A percentile compares a stretch with the other conserved stretches of the same genome.
These are phyloP conservation scores for Microchirus variegatus DNA, from an alignment of 2,797 vertebrate genomes.

Conservation along the genomic window DNA sequence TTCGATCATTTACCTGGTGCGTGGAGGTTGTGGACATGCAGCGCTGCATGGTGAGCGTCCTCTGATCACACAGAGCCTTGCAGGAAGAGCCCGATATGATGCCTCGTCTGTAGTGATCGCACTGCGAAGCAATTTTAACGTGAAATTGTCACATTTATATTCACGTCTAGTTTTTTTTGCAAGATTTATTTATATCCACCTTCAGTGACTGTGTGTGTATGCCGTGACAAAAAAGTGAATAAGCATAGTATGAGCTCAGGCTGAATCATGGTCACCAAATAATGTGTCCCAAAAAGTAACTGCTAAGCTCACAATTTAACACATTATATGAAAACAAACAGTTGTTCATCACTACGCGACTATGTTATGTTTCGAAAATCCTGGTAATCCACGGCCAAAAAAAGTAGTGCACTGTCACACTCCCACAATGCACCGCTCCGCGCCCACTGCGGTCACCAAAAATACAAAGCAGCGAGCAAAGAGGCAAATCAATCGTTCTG, in stretches of 20 bases:
- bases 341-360: neutral
- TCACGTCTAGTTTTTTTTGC: neutral
- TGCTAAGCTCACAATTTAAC: neutral
- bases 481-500: neutral
- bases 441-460: neutral
- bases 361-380: neutral
- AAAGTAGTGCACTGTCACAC: neutral
- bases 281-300: neutral
- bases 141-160: neutral
- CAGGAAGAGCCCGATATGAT: constrained; percentile 95
- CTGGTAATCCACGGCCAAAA: neutral
- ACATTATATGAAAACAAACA: neutral
- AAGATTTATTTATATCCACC: neutral
- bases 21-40: constrained; percentile 92
- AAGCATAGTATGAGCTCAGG: neutral
- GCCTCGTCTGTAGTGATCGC: constrained; percentile 94
- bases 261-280: neutral
- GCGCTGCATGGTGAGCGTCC: constrained; percentile 84
- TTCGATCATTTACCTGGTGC: constrained; percentile 82
- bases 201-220: neutral
- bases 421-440: neutral
- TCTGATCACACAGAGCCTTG: constrained; percentile 91
- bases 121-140: constrained; percentile 76
- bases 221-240: neutral
- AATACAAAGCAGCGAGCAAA: constrained; percentile 1